phyloP scores from a whole-genome alignment of 2,888 invertebrate species.

The Cyclophora punctaria region DNA sequence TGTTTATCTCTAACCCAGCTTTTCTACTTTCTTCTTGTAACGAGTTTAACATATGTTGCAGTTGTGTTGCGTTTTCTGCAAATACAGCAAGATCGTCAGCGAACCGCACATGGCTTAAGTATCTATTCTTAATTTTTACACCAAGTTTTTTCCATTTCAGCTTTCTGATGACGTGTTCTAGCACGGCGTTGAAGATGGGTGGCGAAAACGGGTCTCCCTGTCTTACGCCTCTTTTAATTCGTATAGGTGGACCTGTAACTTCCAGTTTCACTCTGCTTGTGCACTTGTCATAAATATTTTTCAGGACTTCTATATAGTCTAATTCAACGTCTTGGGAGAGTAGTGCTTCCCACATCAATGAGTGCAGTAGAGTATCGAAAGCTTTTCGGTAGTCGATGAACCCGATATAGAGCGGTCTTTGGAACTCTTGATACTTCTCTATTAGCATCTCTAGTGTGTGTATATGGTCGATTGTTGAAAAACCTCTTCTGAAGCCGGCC shows the following conservation, averaged over 20 bases:
- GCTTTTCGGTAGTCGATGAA: constrained; percentile 9
- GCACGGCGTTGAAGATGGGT: constrained; percentile 1
- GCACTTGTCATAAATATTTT: background rate
- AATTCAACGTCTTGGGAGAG: background rate
- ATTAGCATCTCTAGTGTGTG: constrained; percentile 1
- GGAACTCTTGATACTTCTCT: constrained; percentile 6
- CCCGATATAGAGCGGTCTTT: constrained; percentile 1
- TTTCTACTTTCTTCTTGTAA: constrained; percentile 8
- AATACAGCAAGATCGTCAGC: constrained; percentile 8
- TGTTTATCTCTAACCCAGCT: constrained; percentile 15
- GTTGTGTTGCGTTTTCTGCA: background rate
- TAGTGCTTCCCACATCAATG: background rate
- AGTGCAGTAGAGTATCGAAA: constrained; percentile 1
- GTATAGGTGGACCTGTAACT: background rate
- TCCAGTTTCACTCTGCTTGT: constrained; percentile 1
- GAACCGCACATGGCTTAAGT: constrained; percentile 4
- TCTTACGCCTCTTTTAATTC: constrained; percentile 1
- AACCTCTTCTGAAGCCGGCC: constrained; percentile 9
- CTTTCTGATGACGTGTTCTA: background rate
- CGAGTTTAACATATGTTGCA: constrained; percentile 4
- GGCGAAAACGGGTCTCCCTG: constrained; percentile 3
- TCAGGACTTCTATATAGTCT: background rate
- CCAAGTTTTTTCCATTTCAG: constrained; percentile 1
- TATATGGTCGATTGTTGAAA: constrained; percentile 2
- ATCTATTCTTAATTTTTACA: background rate